These are phyloP conservation scores for Neotragus pygmaeus DNA, from an alignment of 2,113 vertebrate genomes.

Conservation along the genomic window DNA sequence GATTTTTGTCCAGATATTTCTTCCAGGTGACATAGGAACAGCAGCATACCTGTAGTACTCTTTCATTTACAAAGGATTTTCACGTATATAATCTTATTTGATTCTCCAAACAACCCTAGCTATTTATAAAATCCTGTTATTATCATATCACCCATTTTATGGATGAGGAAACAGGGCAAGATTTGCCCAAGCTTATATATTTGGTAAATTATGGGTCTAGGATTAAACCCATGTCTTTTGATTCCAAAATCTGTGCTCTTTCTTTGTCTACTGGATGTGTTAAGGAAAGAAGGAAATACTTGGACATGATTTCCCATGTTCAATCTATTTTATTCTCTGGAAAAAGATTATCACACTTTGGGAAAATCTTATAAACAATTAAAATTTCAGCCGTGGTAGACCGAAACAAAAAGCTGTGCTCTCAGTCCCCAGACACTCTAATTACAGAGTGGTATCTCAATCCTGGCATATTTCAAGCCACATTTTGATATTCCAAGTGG, in stretches of 20 bases:
- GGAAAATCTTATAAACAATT: not conserved
- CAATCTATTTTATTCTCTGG: not conserved
- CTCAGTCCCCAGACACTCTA: not conserved
- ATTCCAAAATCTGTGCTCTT: not conserved
- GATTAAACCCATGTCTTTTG: not conserved
- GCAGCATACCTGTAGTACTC: not conserved
- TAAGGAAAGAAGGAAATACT: not conserved
- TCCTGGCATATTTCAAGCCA: not conserved
- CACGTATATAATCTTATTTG: not conserved
- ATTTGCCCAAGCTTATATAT: not conserved
- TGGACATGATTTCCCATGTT: not conserved
- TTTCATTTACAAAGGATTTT: not conserved
- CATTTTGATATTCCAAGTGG: not conserved
- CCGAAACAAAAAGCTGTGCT: not conserved
- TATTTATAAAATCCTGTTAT: not conserved
- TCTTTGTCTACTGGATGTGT: not conserved
- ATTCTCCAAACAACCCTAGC: not conserved
- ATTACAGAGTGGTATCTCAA: not conserved
- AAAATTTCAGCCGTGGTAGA: not conserved
- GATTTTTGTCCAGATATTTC: conserved; percentile 41
- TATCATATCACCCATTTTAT: not conserved
- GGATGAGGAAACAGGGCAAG: not conserved
- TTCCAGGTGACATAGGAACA: not conserved
- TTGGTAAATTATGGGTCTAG: not conserved
- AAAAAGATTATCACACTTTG: not conserved